Evolutionary conservation across 2,797 vertebrate genomes (phyloP), one percentile per base, ranked within the genome.

Genomic region (Malurus splendens): DNA sequence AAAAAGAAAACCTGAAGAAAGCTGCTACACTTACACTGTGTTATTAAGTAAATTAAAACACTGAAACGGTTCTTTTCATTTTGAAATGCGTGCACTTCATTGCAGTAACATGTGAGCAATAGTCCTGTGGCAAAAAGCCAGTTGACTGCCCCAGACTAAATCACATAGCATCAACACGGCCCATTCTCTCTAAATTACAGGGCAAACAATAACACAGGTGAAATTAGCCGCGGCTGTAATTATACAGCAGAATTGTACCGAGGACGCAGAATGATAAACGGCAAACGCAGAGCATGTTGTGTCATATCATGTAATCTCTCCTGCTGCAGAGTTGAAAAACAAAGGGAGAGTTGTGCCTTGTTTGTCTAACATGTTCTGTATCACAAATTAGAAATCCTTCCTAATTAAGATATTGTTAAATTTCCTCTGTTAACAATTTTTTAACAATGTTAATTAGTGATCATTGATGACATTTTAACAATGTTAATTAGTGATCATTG

Each of bases 401-500:
- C 94, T 96, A 97, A 97, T 97, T 96, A 97, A 97, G 96, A 96
- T 97, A 97, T 96, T 96, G 96, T 96, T 96, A 95, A 95, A 95
- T 96, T 96, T 96, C 96, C 95, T 97, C 97, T 96, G 96, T 97
- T 97, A 97, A 96, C 95, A 95, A 92, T 82, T 96, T 97, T 95
- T 97, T 91, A 97, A 97, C 96, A 95, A 96, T 97, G 96, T 96
- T 97, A 97, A 97, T 97, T 97, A 97, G 94, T 91, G 95, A 97
- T 97, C 96, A 96, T 92, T 91, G 93, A 94, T 95, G 94, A 94
- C 93, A 96, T 96, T 97, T 97, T 96, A 97, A 97, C 96, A 93
- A 96, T 96, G 96, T 96, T 97, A 97, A 97, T 97, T 97, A 97
- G 94, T 75, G 96, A 96, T 96, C 96, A 96, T 96, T 97, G 96